Evolutionary conservation across 2,797 vertebrate species (phyloP).

Genomic region (Vultur gryphus): DNA sequence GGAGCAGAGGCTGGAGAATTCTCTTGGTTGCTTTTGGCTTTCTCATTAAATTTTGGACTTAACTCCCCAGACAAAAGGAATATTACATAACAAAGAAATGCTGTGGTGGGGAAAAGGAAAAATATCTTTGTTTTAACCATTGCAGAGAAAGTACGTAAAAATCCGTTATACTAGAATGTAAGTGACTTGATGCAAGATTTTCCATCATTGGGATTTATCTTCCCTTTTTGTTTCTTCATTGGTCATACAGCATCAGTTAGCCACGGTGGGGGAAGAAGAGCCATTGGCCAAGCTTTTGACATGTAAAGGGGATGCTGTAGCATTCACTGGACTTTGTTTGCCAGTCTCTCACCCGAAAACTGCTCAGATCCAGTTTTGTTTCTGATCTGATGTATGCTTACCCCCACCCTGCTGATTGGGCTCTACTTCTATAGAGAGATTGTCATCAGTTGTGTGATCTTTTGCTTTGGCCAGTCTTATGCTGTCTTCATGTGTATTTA

Average conservation of each 20-base stretch:
- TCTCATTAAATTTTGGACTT: background rate
- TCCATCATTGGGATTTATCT: background rate
- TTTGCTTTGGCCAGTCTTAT: background rate
- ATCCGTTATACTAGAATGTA: background rate
- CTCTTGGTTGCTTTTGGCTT: background rate
- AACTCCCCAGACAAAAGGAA: background rate
- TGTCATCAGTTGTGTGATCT: background rate
- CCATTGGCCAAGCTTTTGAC: background rate
- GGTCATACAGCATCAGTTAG: background rate
- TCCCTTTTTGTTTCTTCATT: background rate
- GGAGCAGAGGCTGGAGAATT: background rate
- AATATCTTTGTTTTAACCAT: background rate
- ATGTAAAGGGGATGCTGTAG: background rate
- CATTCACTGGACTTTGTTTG: background rate
- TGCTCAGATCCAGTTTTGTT: background rate
- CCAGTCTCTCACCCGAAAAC: accelerated
- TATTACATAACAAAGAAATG: background rate
- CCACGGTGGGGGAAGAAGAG: background rate
- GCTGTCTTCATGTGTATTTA: background rate
- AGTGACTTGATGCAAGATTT: background rate
- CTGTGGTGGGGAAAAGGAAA: background rate
- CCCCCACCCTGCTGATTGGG: accelerated
- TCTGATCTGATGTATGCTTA: background rate
- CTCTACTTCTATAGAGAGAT: background rate
- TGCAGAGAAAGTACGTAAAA: background rate